These are phyloP conservation scores for Probosciger aterrimus DNA, from an alignment of 2,113 vertebrate species.

Conservation along the genomic window DNA sequence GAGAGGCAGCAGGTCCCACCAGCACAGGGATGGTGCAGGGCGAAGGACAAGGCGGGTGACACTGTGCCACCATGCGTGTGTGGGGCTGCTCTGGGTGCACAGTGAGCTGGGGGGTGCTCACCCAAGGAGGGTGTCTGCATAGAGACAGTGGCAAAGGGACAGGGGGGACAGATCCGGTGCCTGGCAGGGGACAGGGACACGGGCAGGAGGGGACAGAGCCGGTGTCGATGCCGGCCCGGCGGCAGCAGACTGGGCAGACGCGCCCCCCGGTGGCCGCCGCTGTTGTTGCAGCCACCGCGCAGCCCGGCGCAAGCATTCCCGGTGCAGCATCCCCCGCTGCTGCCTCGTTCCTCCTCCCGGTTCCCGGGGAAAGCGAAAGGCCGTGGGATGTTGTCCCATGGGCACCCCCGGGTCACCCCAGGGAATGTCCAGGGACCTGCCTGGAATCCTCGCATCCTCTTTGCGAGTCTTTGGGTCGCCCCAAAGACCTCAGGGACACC, in stretches of 20 bases:
- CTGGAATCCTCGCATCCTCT: neutral
- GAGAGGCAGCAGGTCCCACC: neutral
- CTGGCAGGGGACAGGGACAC: too few relatives aligned
- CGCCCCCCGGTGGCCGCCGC: neutral
- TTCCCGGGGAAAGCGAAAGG: neutral
- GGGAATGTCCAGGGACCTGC: neutral
- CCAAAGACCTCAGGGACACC: neutral
- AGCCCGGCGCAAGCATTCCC: neutral
- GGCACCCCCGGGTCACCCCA: too few relatives aligned
- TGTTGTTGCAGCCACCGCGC: neutral
- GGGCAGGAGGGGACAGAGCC: neutral
- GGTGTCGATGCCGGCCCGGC: neutral
- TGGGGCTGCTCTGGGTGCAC: fast-evolving
- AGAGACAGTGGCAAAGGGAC: neutral
- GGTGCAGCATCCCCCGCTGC: neutral
- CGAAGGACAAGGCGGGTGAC: neutral
- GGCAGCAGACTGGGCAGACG: neutral
- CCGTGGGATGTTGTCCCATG: neutral
- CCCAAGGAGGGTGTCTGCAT: neutral
- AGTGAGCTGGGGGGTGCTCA: too few relatives aligned
- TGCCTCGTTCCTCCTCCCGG: too few relatives aligned
- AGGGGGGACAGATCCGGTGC: neutral
- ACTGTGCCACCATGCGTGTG: neutral
- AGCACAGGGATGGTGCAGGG: neutral
- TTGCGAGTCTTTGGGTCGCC: too few relatives aligned